Evolutionary conservation across 2,888 invertebrate species (phyloP).

Genomic region (Sceliomorpha sp.): DNA sequence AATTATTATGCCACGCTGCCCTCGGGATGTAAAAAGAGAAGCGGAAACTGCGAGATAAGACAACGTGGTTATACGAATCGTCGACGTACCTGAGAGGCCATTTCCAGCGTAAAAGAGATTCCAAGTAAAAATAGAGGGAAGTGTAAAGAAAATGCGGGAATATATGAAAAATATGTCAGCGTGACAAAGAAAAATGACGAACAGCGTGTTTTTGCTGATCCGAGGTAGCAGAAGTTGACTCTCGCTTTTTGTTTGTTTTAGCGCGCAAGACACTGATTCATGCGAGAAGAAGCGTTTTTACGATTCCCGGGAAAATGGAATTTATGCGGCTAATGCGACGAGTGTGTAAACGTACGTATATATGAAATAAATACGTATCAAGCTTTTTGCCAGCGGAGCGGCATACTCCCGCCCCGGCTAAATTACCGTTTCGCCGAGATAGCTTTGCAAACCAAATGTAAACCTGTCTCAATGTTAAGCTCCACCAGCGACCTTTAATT

Average conservation of each 20-base stretch:
- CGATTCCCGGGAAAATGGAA: conserved; percentile 10
- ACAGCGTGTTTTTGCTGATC: conserved; percentile 23
- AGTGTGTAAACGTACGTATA: conserved; percentile 11
- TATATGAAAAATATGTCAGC: conserved; percentile 51
- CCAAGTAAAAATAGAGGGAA: conserved; percentile 33
- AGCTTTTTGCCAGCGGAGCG: not conserved
- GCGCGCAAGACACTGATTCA: conserved; percentile 39
- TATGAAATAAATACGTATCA: not conserved
- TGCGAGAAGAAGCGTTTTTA: conserved; percentile 25
- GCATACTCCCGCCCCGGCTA: not conserved
- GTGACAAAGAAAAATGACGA: conserved; percentile 42
- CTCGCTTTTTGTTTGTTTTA: conserved; percentile 10
- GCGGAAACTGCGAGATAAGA: conserved; percentile 45
- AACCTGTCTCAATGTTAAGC: not conserved
- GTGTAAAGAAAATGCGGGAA: conserved; percentile 27
- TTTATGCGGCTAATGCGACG: conserved; percentile 2
- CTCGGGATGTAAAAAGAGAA: conserved; percentile 62
- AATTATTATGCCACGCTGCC: conserved; percentile 68
- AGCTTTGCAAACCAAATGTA: conserved; percentile 1
- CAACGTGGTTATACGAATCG: conserved; percentile 49
- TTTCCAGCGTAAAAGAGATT: conserved; percentile 41
- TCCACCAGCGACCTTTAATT: conserved; percentile 2
- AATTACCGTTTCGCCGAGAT: not conserved
- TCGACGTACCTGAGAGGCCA: conserved; percentile 42
- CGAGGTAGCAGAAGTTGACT: conserved; percentile 7